Evolutionary conservation across 2,888 invertebrate species (phyloP).

Genomic region (Melitaea athalia): DNA sequence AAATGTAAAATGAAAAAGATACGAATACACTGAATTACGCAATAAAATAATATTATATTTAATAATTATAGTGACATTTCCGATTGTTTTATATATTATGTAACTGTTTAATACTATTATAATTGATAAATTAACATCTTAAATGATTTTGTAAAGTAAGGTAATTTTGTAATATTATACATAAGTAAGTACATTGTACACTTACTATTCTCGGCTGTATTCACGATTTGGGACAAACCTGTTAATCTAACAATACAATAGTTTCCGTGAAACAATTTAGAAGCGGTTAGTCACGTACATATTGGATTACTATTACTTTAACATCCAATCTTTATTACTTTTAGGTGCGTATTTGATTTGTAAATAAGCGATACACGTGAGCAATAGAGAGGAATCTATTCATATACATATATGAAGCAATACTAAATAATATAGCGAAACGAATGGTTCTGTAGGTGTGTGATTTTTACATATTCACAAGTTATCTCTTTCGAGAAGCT

Average conservation of each 20-base stretch:
- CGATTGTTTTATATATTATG: too few relatives aligned
- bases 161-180: background rate
- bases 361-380: background rate
- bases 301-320: constrained; percentile 3
- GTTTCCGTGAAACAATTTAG: constrained; percentile 37
- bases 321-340: background rate
- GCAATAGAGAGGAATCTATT: background rate
- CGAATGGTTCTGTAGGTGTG: background rate
- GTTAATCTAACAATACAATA: constrained; percentile 33
- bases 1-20: too few relatives aligned
- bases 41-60: too few relatives aligned
- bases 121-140: too few relatives aligned
- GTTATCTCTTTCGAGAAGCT: constrained; percentile 12
- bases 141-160: background rate
- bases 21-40: too few relatives aligned
- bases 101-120: background rate
- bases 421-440: constrained; percentile 1
- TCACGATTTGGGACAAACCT: constrained; percentile 20
- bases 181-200: background rate
- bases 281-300: constrained; percentile 37
- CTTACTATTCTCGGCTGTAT: background rate
- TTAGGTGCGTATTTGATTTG: background rate
- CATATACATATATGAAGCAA: background rate
- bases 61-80: too few relatives aligned
- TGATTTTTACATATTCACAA: background rate